Evolutionary conservation across 2,888 invertebrate genomes (phyloP).

Genomic region (Xanthia togata): DNA sequence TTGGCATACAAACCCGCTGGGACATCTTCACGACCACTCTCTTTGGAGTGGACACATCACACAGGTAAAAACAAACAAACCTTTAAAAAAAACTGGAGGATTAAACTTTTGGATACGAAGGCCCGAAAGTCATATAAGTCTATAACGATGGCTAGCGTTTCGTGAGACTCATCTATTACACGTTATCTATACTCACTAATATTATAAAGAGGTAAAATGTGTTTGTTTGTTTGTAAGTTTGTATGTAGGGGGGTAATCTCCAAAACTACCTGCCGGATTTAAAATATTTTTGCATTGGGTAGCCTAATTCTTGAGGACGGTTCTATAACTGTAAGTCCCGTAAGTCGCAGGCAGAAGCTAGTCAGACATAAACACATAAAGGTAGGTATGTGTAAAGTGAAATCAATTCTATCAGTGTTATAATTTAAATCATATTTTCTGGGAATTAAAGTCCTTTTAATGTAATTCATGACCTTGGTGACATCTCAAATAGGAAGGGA

Average conservation of each 20-base stretch:
- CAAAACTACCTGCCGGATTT: no score
- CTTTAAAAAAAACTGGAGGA: background rate
- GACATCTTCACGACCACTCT: conserved; percentile 49
- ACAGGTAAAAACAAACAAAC: conserved; percentile 2
- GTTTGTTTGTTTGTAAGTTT: no score
- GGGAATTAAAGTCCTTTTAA: background rate
- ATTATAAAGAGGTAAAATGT: no score
- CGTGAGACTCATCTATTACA: background rate
- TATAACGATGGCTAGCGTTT: background rate
- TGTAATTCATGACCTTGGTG: background rate
- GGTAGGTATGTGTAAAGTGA: background rate
- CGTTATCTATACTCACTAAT: background rate
- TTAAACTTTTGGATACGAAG: background rate
- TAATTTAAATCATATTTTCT: background rate
- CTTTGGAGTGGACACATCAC: conserved; percentile 8
- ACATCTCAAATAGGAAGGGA: background rate
- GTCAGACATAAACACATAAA: background rate
- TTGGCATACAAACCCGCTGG: conserved; percentile 46
- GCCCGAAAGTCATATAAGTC: background rate
- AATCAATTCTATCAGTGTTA: background rate
- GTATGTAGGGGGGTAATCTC: no score
- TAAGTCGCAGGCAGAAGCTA: no score
- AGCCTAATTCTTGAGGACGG: no score
- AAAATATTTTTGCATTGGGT: no score
- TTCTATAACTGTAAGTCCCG: no score